Base-by-base conservation (phyloP, 2,888 invertebrate species). In the Lithophane socia region DNA sequence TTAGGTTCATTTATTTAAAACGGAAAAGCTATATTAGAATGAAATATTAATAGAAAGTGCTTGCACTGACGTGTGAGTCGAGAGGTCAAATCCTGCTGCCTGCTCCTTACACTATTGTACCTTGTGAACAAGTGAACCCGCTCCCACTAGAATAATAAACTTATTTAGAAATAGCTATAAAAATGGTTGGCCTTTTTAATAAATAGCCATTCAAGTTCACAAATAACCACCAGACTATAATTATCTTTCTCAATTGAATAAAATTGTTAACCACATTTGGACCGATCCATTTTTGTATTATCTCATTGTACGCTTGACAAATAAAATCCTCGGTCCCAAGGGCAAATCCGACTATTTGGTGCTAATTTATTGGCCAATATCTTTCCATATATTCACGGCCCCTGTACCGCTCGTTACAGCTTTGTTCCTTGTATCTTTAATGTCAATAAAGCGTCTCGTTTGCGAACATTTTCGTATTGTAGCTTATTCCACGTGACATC, bases 401-500 rank as follows among this genome's bases (percentile, higher is more conserved):
- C 67, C 44, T 70, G 52, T 64, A 73, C 70, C 69, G 37, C 79
- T 70, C 54, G 69, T 66, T 80, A 83, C 71, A 63, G 75, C 66
- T 75, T 69, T 70, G 63, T 84, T 75, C 64, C 54, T 73, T 78
- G 69, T 79, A 71, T 47, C 69, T 67, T 60, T 73, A 67, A 70
- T 77, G 82, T 84, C 84, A 86, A 79, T 82, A 84, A 86, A 82
- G 44, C 79, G 77, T 86, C 82, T 84, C 68, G 66, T 75, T 81
- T 70, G 56, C 54, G 60, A 75, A 72, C 58, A 65, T 77, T 80
- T 64, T 68, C 47, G 60, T 60, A 52, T 75, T 56, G 44, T 13
- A 72, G 66, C 73, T 80, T 73, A 83, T 75, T 71, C 63, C 49
- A 63, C 69, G 52, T 58, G 73, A 63, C 74, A 71, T n/a, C 58